phyloP scores from a whole-genome alignment of 2,797 vertebrate species.

The Numenius phaeopus region DNA sequence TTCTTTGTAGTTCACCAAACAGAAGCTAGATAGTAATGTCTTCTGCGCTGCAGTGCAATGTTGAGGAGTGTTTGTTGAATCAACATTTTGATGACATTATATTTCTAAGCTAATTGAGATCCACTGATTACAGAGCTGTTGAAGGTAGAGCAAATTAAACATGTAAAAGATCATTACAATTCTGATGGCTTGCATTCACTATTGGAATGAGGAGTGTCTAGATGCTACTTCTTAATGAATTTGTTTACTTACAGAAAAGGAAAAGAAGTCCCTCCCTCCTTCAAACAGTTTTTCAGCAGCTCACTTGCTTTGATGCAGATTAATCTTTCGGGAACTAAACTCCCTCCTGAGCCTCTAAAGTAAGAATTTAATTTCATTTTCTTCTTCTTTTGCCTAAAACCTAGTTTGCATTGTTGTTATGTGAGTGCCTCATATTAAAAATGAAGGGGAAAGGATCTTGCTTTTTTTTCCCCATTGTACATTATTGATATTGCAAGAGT shows the following conservation, averaged over 20 bases:
- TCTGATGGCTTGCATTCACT: neutral
- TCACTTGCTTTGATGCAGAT: conserved; percentile 89
- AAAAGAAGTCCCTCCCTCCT: conserved; percentile 93
- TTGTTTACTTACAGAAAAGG: conserved; percentile 87
- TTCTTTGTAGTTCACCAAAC: neutral
- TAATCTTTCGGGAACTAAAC: conserved; percentile 95
- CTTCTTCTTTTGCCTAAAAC: conserved; percentile 10
- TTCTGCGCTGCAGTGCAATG: conserved; percentile 81
- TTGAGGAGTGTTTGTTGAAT: conserved; percentile 35
- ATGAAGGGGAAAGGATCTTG: neutral
- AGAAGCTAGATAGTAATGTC: neutral
- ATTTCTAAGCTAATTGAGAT: conserved; percentile 50
- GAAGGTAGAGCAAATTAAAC: conserved; percentile 32
- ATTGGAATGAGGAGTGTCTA: conserved; percentile 8
- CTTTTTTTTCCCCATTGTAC: neutral
- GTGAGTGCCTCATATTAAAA: neutral
- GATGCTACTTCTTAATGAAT: neutral
- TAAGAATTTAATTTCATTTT: conserved; percentile 79
- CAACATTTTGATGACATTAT: conserved; percentile 52
- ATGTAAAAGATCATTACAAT: conserved; percentile 1
- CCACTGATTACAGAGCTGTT: conserved; percentile 24
- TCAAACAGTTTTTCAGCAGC: conserved; percentile 98
- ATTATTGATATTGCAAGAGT: neutral
- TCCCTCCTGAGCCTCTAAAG: conserved; percentile 94
- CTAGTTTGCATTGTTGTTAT: neutral